Evolutionary conservation across 2,113 vertebrate species (phyloP).

Genomic region (Indri indri): DNA sequence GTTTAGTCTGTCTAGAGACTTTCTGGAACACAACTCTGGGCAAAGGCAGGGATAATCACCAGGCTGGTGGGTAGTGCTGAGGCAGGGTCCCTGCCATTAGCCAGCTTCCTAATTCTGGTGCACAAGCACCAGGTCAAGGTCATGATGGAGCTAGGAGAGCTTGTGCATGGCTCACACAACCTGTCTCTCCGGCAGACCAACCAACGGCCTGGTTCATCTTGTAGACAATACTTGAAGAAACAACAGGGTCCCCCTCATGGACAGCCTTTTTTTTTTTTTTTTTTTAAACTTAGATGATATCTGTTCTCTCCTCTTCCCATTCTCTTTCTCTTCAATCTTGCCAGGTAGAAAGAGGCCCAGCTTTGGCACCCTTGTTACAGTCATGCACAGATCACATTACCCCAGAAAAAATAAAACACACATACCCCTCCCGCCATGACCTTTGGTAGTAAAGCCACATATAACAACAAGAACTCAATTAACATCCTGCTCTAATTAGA

Average conservation of each 20-base stretch:
- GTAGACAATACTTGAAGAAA: background rate
- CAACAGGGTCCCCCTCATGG: background rate
- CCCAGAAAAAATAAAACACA: background rate
- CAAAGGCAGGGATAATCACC: background rate
- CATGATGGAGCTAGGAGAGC: background rate
- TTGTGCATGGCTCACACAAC: background rate
- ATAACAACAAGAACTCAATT: background rate
- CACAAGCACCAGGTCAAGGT: background rate
- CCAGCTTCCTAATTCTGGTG: background rate
- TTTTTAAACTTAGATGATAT: background rate
- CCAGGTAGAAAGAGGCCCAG: background rate
- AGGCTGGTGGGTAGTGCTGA: background rate
- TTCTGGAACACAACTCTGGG: constrained; percentile 32
- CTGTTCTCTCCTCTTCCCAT: background rate
- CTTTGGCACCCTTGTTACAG: background rate
- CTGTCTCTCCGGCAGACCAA: background rate
- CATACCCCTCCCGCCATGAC: background rate
- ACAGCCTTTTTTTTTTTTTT: background rate
- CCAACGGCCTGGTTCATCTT: background rate
- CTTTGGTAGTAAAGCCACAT: background rate
- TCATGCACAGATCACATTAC: background rate
- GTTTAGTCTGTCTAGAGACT: background rate
- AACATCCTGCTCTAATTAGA: background rate
- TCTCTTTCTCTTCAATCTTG: background rate
- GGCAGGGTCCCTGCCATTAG: background rate